phyloP scores from a whole-genome alignment of 2,113 vertebrate species.

The Corythaixoides concolor region DNA sequence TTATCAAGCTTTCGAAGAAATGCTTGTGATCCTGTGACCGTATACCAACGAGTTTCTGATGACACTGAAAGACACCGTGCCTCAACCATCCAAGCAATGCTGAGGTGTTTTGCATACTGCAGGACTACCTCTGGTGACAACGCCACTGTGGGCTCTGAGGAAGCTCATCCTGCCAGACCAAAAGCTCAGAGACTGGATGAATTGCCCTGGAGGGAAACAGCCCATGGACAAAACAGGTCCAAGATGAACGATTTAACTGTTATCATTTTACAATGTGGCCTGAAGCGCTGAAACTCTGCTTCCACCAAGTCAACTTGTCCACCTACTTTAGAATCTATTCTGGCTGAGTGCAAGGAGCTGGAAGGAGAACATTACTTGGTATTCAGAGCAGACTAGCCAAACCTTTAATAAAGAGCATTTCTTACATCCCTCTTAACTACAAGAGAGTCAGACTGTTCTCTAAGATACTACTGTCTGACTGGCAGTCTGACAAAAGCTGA shows the following conservation, averaged over 20 bases:
- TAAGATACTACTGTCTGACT: neutral
- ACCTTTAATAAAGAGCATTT: neutral
- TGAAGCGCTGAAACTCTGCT: accelerated
- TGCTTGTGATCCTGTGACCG: neutral
- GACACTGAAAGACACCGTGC: neutral
- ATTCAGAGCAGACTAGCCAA: neutral
- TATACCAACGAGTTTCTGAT: neutral
- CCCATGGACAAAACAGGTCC: neutral
- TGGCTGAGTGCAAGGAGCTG: neutral
- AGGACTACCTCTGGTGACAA: neutral
- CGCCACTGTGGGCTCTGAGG: neutral
- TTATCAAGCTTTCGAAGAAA: neutral
- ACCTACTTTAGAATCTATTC: neutral
- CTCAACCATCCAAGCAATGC: neutral
- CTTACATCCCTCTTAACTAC: neutral
- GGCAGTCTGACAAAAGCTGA: neutral
- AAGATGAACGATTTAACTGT: neutral
- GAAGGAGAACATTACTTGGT: neutral
- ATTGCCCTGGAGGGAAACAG: neutral
- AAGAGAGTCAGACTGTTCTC: neutral
- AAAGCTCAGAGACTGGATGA: neutral
- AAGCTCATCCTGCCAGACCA: neutral
- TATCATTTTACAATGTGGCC: neutral
- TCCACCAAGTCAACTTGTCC: neutral
- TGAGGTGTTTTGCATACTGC: neutral